phyloP scores from a whole-genome alignment of 2,888 invertebrate species.

The Gasteruption jaculator region DNA sequence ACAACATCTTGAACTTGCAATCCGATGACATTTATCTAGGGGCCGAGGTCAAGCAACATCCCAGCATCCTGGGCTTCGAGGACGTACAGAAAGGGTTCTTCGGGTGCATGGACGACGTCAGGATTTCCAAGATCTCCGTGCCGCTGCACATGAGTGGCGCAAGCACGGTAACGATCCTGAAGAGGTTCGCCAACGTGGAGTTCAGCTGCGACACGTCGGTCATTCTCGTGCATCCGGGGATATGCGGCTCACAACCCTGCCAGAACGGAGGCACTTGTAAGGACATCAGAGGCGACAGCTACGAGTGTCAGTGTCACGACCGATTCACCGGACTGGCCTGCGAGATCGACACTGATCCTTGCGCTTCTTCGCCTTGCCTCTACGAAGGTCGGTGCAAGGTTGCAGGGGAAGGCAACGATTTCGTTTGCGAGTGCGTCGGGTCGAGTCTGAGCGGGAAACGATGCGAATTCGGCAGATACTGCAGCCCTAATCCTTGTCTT shows the following conservation, averaged over 20 bases:
- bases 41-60: slow-evolving; percentile 75
- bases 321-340: slow-evolving; percentile 75
- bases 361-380: slow-evolving; percentile 81
- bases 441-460: slow-evolving; percentile 69
- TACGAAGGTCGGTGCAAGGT: slow-evolving; percentile 73
- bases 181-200: slow-evolving; percentile 67
- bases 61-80: slow-evolving; percentile 66
- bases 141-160: slow-evolving; percentile 68
- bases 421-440: slow-evolving; percentile 70
- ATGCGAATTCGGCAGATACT: slow-evolving; percentile 71
- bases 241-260: slow-evolving; percentile 76
- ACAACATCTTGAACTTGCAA: slow-evolving; percentile 80
- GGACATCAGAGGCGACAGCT: slow-evolving; percentile 56
- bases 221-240: slow-evolving; percentile 60
- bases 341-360: slow-evolving; percentile 83
- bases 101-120: slow-evolving; percentile 87
- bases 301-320: slow-evolving; percentile 74
- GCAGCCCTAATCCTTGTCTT: slow-evolving; percentile 69
- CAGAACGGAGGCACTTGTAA: slow-evolving; percentile 69
- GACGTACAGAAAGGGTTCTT: slow-evolving; percentile 81
- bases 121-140: slow-evolving; percentile 69
- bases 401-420: slow-evolving; percentile 60
- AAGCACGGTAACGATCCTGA: slow-evolving; percentile 62
- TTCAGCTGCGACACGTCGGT: slow-evolving; percentile 63
- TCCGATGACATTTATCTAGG: slow-evolving; percentile 80